Conservation (phyloP, 2,113 vertebrate species). For the Burhinus bistriatus region DNA sequence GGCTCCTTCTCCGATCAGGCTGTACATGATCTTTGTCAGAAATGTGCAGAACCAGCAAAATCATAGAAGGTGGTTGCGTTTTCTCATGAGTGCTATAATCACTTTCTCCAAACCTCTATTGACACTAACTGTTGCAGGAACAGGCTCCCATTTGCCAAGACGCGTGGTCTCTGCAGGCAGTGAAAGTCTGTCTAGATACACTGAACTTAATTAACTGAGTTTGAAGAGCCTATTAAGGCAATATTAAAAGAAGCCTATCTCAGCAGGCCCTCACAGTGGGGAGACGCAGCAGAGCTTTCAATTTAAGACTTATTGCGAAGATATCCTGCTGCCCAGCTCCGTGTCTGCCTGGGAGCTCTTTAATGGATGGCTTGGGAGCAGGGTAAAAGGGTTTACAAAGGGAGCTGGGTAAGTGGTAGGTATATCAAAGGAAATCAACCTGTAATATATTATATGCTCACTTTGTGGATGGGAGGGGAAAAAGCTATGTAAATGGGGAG, state of each 20-base stretch:
- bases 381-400: not conserved
- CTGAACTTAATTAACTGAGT: constrained; percentile 73
- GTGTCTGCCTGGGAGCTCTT: not conserved
- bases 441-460: constrained; percentile 25
- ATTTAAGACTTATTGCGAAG: constrained; percentile 47
- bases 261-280: constrained; percentile 39
- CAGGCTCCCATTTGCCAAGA: constrained; percentile 4
- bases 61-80: not conserved
- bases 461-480: not conserved
- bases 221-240: constrained; percentile 72
- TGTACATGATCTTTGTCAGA: not conserved
- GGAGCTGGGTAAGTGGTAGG: not conserved
- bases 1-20: not conserved
- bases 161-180: constrained; percentile 16
- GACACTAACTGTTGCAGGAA: not conserved
- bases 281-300: constrained; percentile 29
- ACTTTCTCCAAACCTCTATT: not conserved
- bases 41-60: not conserved
- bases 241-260: constrained; percentile 64
- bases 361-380: not conserved
- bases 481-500: not conserved
- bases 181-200: constrained; percentile 39
- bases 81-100: constrained; percentile 11
- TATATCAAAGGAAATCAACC: constrained; percentile 42
- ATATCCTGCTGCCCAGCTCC: constrained; percentile 22